These are phyloP conservation scores for Garra rufa DNA, from an alignment of 2,113 vertebrate genomes.

Conservation along the genomic window DNA sequence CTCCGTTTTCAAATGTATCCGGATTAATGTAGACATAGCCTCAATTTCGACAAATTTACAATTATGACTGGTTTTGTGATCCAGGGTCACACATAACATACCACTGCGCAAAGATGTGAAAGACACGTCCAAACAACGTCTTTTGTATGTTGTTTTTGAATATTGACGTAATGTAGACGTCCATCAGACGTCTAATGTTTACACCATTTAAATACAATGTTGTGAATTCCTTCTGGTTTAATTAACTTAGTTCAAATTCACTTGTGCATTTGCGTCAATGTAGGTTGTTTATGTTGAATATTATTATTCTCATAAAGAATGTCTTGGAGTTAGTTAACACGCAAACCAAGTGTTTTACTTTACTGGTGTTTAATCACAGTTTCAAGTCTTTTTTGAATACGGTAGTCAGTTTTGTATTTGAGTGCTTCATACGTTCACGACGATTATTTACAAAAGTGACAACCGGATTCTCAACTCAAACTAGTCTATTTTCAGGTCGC, in stretches of 20 bases:
- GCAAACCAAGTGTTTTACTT: background rate
- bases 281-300: background rate
- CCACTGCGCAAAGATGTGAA: too few species aligned
- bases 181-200: too few species aligned
- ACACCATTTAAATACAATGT: background rate
- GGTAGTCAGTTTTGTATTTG: background rate
- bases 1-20: too few species aligned
- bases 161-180: too few species aligned
- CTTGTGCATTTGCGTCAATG: background rate
- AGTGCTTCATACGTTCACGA: background rate
- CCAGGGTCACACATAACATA: too few species aligned
- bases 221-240: background rate
- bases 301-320: background rate
- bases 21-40: too few species aligned
- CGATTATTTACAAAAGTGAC: background rate
- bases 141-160: too few species aligned
- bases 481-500: background rate
- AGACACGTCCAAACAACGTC: too few species aligned
- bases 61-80: too few species aligned
- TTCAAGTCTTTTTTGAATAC: background rate
- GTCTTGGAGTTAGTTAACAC: background rate
- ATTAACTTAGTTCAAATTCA: background rate
- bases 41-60: too few species aligned
- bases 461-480: background rate
- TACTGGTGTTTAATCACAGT: too few species aligned